Percentiles rank a stretch among this genome's conserved stretches.
Conservation (phyloP, 2,113 vertebrate genomes). For the Cnemophilus loriae region DNA sequence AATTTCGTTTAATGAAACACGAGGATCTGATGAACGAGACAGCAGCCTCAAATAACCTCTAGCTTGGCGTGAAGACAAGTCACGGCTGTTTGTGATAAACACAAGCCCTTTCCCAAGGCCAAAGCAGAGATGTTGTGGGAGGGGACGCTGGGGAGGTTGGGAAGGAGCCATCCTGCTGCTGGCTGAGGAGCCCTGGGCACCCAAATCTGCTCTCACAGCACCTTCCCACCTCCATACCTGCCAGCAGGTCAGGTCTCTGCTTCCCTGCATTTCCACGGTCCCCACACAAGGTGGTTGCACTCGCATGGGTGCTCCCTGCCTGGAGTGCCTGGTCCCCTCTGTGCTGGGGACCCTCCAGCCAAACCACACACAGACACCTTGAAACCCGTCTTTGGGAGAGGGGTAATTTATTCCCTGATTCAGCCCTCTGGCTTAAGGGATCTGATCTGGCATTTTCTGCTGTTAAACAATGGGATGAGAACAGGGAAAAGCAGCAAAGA, state of each 20-base stretch:
- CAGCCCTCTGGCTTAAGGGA: background rate
- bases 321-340: background rate
- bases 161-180: background rate
- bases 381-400: background rate
- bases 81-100: conserved; percentile 21
- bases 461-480: background rate
- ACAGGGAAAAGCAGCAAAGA: background rate
- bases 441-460: background rate
- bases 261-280: background rate
- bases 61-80: background rate
- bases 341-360: background rate
- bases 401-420: background rate
- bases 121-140: background rate
- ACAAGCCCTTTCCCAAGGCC: background rate
- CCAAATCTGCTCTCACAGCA: background rate
- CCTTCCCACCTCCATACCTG: rapidly evolving
- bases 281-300: rapidly evolving
- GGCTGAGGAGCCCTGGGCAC: background rate
- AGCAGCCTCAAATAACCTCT: conserved; percentile 38
- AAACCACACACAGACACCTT: background rate
- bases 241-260: background rate
- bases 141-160: background rate
- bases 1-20: background rate
- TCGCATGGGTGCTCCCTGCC: background rate
- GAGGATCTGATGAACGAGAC: conserved; percentile 13